Evolutionary conservation across 2,888 invertebrate species (phyloP).

Genomic region (Diploptera punctata): DNA sequence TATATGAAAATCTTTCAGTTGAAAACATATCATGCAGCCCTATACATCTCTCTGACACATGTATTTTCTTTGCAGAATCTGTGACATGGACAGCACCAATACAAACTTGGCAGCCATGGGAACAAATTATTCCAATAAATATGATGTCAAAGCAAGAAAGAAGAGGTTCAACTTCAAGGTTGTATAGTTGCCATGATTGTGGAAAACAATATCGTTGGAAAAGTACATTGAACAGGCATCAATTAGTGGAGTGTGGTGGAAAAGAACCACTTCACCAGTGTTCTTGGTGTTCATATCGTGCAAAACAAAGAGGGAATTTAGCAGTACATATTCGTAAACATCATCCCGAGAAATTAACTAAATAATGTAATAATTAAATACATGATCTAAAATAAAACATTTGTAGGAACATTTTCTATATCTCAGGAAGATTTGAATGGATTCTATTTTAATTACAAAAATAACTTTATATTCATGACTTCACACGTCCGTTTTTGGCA

Average conservation of each 20-base stretch:
- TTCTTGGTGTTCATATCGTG: conserved; percentile 77
- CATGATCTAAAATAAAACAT: too few relatives aligned
- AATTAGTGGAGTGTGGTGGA: conserved; percentile 75
- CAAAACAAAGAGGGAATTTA: conserved; percentile 82
- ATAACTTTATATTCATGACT: too few relatives aligned
- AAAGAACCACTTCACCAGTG: conserved; percentile 50
- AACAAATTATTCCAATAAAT: neutral
- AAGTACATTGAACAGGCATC: conserved; percentile 81
- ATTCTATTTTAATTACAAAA: too few relatives aligned
- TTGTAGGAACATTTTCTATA: too few relatives aligned
- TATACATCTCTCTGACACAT: too few relatives aligned
- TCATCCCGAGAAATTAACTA: conserved; percentile 57
- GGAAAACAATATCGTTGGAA: conserved; percentile 88
- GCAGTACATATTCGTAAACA: conserved; percentile 83
- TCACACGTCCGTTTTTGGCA: too few relatives aligned
- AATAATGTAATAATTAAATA: too few relatives aligned
- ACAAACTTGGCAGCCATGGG: neutral
- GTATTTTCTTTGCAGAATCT: neutral
- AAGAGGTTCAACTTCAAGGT: neutral
- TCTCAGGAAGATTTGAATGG: too few relatives aligned
- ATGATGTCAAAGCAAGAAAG: neutral
- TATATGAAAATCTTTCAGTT: too few relatives aligned
- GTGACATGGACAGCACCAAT: neutral
- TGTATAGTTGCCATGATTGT: conserved; percentile 71
- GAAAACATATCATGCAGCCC: too few relatives aligned